These are phyloP conservation scores for Colletes gigas DNA, from an alignment of 1,140 invertebrate species.

Conservation along the genomic window DNA sequence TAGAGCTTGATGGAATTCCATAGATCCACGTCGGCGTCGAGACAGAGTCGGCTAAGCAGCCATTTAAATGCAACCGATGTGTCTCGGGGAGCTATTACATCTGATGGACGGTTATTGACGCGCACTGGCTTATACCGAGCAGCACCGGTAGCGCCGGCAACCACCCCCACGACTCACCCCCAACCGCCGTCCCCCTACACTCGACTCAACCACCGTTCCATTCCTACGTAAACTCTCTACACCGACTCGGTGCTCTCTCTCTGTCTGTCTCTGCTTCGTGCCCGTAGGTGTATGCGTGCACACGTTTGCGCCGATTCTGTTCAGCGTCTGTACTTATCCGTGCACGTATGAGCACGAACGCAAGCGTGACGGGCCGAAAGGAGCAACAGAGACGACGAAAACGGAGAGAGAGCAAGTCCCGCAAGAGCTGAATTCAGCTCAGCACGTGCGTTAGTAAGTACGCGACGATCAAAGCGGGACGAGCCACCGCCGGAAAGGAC, in stretches of 20 bases:
- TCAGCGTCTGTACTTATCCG: conserved; percentile 27
- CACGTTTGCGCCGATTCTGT: neutral
- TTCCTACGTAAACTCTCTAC: conserved; percentile 44
- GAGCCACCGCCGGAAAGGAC: conserved; percentile 1
- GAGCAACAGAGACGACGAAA: conserved; percentile 29
- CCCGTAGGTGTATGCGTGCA: neutral
- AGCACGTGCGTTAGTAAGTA: conserved; percentile 42
- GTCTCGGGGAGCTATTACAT: conserved; percentile 82
- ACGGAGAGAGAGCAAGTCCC: conserved; percentile 59
- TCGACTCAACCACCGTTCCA: conserved; percentile 16
- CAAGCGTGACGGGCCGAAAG: conserved; percentile 10
- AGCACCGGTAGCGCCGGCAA: conserved; percentile 55
- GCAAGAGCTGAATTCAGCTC: conserved; percentile 70
- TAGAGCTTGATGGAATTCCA: conserved; percentile 81
- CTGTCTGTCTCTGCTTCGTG: conserved; percentile 5
- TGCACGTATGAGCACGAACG: conserved; percentile 5
- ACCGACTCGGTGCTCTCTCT: conserved; percentile 10
- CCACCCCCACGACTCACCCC: conserved; percentile 54
- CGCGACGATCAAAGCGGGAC: neutral
- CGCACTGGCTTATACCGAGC: conserved; percentile 78
- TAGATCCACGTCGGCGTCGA: conserved; percentile 81
- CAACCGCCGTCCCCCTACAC: conserved; percentile 31
- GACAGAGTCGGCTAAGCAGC: conserved; percentile 82
- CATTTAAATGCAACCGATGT: conserved; percentile 83
- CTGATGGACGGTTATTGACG: conserved; percentile 82